These are phyloP conservation scores for Cenopis cana DNA, from an alignment of 2,888 invertebrate species.

Conservation along the genomic window DNA sequence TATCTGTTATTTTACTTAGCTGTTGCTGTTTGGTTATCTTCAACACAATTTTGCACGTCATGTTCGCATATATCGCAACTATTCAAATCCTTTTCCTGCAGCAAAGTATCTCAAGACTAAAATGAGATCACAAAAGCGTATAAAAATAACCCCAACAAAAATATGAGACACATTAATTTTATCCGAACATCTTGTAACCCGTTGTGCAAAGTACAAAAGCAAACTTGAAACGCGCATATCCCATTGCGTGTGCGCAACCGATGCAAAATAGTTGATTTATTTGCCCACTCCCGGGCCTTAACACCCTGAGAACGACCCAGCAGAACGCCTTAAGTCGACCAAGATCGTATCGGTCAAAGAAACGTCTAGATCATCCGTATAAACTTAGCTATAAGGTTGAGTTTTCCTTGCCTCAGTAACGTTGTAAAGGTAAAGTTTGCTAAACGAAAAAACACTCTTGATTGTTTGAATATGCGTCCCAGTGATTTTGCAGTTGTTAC, in stretches of 20 bases:
- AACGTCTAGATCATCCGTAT: background rate
- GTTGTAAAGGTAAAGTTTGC: background rate
- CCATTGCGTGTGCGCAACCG: slow-evolving; percentile 44
- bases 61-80: background rate
- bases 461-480: slow-evolving; percentile 11
- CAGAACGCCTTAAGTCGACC: slow-evolving; percentile 23
- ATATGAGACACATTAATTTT: slow-evolving; percentile 32
- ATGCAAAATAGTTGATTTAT: slow-evolving; percentile 82
- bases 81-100: background rate
- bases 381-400: background rate
- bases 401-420: background rate
- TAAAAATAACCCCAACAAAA: slow-evolving; percentile 27
- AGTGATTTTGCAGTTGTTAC: slow-evolving; percentile 38
- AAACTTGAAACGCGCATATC: slow-evolving; percentile 30
- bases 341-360: background rate
- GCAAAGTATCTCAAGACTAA: background rate
- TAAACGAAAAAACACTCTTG: background rate
- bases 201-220: slow-evolving; percentile 40
- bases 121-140: slow-evolving; percentile 2
- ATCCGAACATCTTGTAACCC: slow-evolving; percentile 44
- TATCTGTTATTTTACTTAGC: background rate
- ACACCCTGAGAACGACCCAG: slow-evolving; percentile 52
- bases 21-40: background rate
- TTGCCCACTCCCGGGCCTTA: slow-evolving; percentile 61
- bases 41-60: background rate